Evolutionary conservation across 2,888 invertebrate species (phyloP).

Genomic region (Physocephala rufipes): DNA sequence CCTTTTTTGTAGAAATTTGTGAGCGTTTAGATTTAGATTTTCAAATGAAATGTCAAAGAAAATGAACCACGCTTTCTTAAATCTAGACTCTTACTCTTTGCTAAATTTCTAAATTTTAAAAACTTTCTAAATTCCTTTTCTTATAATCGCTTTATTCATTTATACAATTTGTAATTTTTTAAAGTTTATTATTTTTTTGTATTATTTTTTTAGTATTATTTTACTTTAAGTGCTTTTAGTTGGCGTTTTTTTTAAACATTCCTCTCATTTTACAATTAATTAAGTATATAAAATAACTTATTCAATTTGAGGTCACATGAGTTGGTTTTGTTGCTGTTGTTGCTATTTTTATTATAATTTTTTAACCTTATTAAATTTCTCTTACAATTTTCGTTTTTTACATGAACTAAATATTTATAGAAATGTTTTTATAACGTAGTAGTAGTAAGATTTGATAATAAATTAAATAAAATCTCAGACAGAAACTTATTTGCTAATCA

Average conservation of each 20-base stretch:
- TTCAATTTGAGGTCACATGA: conserved; percentile 68
- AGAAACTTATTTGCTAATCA: no score
- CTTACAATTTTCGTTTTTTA: conserved; percentile 17
- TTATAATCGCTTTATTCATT: conserved; percentile 6
- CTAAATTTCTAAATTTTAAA: not conserved
- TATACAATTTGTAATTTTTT: not conserved
- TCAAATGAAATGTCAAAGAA: no score
- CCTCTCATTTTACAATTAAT: conserved; percentile 1
- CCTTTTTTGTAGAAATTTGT: no score
- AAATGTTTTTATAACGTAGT: conserved; percentile 14
- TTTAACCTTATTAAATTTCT: not conserved
- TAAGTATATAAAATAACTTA: conserved; percentile 59
- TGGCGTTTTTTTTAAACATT: not conserved
- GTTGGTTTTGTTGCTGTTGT: conserved; percentile 65
- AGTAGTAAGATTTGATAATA: no score
- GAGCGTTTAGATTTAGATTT: no score
- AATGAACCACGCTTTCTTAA: no score
- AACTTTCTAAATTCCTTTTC: not conserved
- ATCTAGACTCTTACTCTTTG: no score
- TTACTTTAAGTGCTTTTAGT: conserved; percentile 42
- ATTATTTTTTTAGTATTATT: conserved; percentile 7
- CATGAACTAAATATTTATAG: conserved; percentile 23
- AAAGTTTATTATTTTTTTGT: conserved; percentile 2
- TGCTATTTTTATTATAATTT: conserved; percentile 37
- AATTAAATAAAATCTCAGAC: conserved; percentile 18